These are phyloP conservation scores for human DNA, from an alignment of 2,113 vertebrate species.

Conservation along the genomic window GRCh38 chr6:125409001-125409500, in stretches of 20 bases:
- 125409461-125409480: too few relatives aligned
- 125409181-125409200: background rate
- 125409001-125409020: background rate
- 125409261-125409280: background rate
- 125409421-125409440: background rate
- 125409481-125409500: too few relatives aligned
- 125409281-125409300: background rate
- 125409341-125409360: background rate
- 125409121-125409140: background rate
- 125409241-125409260: background rate
- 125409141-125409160: background rate
- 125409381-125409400: background rate
- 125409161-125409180: background rate
- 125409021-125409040: background rate
- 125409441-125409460: too few relatives aligned
- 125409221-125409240: background rate
- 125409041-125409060: background rate
- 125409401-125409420: background rate
- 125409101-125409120: slow-evolving; percentile 3
- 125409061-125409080: background rate
- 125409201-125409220: background rate
- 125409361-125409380: background rate
- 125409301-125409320: background rate
- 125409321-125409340: background rate
- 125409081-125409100: background rate